Conservation (phyloP, 2,797 vertebrate genomes). For the Hydrolagus colliei region DNA sequence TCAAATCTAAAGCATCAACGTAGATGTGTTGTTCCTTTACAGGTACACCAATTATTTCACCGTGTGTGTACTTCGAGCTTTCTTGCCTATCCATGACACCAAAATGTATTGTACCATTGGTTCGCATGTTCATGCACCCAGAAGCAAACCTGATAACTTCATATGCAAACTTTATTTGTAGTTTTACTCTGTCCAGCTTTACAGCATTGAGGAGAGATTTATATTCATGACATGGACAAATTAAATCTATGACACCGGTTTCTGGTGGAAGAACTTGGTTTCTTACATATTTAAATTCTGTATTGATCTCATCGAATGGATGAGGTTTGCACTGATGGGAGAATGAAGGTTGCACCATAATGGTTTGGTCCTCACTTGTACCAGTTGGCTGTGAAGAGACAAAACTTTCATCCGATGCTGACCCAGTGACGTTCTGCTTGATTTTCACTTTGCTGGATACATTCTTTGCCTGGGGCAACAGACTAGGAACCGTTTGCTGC, state of each 20-base stretch:
- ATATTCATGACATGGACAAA: slow-evolving; percentile 68
- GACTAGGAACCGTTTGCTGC: neutral
- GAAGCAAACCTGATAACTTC: slow-evolving; percentile 68
- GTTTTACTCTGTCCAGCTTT: slow-evolving; percentile 48
- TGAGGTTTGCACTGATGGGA: slow-evolving; percentile 49
- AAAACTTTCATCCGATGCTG: neutral
- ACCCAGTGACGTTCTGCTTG: neutral
- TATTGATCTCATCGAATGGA: slow-evolving; percentile 55
- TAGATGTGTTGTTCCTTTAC: slow-evolving; percentile 56
- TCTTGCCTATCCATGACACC: slow-evolving; percentile 67
- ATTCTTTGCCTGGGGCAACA: neutral
- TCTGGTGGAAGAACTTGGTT: slow-evolving; percentile 64
- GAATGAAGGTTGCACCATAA: slow-evolving; percentile 5
- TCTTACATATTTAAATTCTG: slow-evolving; percentile 60
- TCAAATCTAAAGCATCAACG: slow-evolving; percentile 61
- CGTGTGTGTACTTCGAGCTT: slow-evolving; percentile 51
- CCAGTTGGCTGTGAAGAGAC: neutral
- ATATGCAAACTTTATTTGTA: slow-evolving; percentile 65
- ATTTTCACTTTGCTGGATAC: neutral
- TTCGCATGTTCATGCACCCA: slow-evolving; percentile 72
- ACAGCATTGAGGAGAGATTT: slow-evolving; percentile 62
- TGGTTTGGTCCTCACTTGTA: neutral
- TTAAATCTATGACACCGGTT: slow-evolving; percentile 61
- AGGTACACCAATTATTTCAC: slow-evolving; percentile 63
- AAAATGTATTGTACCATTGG: slow-evolving; percentile 77